Evolutionary conservation across 1,140 invertebrate genomes (phyloP).

Genomic region (Uloborus diversus): DNA sequence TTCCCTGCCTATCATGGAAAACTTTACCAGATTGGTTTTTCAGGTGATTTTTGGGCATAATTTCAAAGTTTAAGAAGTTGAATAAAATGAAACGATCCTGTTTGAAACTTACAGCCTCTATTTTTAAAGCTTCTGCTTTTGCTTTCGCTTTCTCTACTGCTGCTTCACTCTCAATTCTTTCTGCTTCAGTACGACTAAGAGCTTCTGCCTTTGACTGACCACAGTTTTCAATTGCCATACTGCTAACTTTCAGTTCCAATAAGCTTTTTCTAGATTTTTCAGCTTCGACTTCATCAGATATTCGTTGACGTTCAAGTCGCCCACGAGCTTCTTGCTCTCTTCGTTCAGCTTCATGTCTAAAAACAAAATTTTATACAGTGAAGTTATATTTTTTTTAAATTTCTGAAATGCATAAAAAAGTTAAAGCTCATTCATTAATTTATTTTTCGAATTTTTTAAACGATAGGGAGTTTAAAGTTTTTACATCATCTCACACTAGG

Average conservation of each 20-base stretch:
- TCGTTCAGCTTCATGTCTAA: slow-evolving; percentile 69
- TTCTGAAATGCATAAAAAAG: too few species aligned
- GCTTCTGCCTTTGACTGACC: slow-evolving; percentile 71
- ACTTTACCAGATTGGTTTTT: too few species aligned
- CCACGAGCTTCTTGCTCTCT: slow-evolving; percentile 70
- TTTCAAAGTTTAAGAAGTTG: too few species aligned
- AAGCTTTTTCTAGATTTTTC: slow-evolving; percentile 67
- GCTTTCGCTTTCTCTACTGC: slow-evolving; percentile 69
- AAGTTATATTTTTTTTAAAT: too few species aligned
- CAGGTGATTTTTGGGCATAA: too few species aligned
- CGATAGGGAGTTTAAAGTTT: too few species aligned
- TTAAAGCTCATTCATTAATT: too few species aligned
- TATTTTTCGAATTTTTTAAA: too few species aligned
- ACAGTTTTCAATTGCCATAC: slow-evolving; percentile 65
- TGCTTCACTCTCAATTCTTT: slow-evolving; percentile 69
- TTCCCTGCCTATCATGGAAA: too few species aligned
- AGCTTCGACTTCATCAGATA: slow-evolving; percentile 68
- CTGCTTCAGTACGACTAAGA: slow-evolving; percentile 67
- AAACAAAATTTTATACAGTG: not conserved
- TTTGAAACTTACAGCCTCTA: slow-evolving; percentile 69
- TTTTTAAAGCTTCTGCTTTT: slow-evolving; percentile 67
- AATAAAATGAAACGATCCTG: too few species aligned
- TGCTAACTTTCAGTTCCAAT: slow-evolving; percentile 66
- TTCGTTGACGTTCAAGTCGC: slow-evolving; percentile 68
- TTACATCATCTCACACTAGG: too few species aligned